A percentile compares a stretch with the other conserved stretches of the same genome.
Evolutionary conservation across 2,797 vertebrate genomes (phyloP).

Genomic region (Fistularia commersonii): DNA sequence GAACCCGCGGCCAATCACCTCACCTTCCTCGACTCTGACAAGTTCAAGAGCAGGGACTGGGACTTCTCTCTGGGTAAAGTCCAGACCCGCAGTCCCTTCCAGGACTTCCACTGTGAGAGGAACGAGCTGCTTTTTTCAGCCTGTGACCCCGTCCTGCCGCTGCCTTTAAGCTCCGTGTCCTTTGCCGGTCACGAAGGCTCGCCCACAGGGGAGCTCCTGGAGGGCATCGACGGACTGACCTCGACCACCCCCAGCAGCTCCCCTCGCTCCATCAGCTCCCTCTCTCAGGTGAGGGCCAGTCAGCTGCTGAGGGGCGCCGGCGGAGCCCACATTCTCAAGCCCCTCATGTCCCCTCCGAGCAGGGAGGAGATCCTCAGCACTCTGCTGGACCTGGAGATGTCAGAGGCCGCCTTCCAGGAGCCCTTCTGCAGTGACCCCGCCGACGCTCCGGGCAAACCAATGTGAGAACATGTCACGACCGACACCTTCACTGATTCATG

Average conservation of each 20-base stretch:
- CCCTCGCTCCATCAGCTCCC: constrained; percentile 88
- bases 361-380: constrained; percentile 94
- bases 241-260: constrained; percentile 94
- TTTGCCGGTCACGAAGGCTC: constrained; percentile 84
- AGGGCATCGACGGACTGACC: constrained; percentile 74
- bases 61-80: constrained; percentile 75
- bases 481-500: background rate
- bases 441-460: constrained; percentile 90
- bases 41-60: constrained; percentile 59
- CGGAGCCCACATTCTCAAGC: constrained; percentile 88
- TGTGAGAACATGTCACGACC: constrained; percentile 72
- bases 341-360: constrained; percentile 96
- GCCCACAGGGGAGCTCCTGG: constrained; percentile 81
- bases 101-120: constrained; percentile 87
- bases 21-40: constrained; percentile 73
- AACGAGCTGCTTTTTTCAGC: constrained; percentile 74
- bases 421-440: constrained; percentile 96
- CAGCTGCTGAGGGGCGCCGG: constrained; percentile 81
- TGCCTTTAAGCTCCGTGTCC: constrained; percentile 81
- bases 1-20: constrained; percentile 70
- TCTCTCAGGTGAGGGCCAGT: constrained; percentile 85
- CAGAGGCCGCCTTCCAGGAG: constrained; percentile 91
- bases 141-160: constrained; percentile 75
- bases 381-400: constrained; percentile 87
- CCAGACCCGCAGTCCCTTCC: constrained; percentile 83